Evolutionary conservation across 2,113 vertebrate species (phyloP), one percentile per base, ranked within the genome.

Genomic region (Donacobius atricapilla): DNA sequence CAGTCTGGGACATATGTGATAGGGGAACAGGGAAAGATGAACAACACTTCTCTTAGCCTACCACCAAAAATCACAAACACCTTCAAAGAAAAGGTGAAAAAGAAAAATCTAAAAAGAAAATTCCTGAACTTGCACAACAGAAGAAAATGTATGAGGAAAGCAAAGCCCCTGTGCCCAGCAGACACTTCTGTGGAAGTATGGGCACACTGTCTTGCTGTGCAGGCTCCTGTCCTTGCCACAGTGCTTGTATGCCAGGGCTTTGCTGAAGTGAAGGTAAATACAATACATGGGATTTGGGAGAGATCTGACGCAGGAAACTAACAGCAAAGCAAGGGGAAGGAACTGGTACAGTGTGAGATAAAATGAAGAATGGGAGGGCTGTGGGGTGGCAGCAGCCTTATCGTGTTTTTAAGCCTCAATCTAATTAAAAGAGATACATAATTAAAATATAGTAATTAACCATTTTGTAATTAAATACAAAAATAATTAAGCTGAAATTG

Each of bases 401-500:
- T 95, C 51, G 2, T 57, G 9, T 53, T 95, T 85, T 91, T 96
- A 82, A 82, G 87, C 69, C 75, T 93, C 78, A 77, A 90, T 93
- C 93, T 97, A 94, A 95, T 96, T 97, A 96, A 97, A 96, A 96
- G 85, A 96, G 93, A 97, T 97, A 93, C 87, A 93, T 93, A 97
- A 96, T 97, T 97, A 97, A 96, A 97, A 96, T 89, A 70, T 97
- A 96, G 95, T 87, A 96, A 98, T 98, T 97, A 98, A 96, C 96
- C 10, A 0, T 97, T 97, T 97, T 96, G 94, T 98, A 98, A 98
- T 98, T 98, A 98, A 97, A 98, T 97, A 96, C 86, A 93, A 96
- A 98, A 98, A 98, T 98, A 98, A 98, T 98, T 97, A 97, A 96
- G 89, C 94, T 95, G 94, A 97, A 98, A 98, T 97, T 96, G 97